Percentiles rank a stretch among this genome's conserved stretches.
These are phyloP conservation scores for Ammodytes marinus DNA, from an alignment of 2,113 vertebrate genomes.

Conservation along the genomic window DNA sequence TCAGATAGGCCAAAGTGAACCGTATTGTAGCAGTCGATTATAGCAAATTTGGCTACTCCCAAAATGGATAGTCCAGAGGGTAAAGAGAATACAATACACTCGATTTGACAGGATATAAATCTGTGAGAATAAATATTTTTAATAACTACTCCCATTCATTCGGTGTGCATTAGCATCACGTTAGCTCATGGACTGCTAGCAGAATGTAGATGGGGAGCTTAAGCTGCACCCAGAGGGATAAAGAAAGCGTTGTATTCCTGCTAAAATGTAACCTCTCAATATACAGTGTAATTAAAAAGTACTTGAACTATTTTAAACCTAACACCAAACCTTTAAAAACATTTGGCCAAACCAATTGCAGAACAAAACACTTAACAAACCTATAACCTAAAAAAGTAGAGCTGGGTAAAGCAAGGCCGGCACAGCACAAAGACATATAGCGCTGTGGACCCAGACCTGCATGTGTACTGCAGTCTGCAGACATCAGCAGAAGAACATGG, in stretches of 20 bases:
- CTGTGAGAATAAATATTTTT: background rate
- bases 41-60: background rate
- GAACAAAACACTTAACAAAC: background rate
- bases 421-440: conserved; percentile 24
- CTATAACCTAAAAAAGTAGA: background rate
- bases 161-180: background rate
- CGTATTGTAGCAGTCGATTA: background rate
- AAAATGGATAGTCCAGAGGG: background rate
- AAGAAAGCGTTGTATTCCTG: background rate
- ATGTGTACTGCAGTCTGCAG: conserved; percentile 62
- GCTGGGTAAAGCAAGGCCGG: conserved; percentile 19
- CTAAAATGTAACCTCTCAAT: background rate
- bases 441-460: background rate
- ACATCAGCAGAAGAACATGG: conserved; percentile 68
- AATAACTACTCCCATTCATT: background rate
- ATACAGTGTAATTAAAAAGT: background rate
- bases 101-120: background rate
- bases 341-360: background rate
- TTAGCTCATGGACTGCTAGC: background rate
- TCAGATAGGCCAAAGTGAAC: background rate
- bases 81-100: background rate
- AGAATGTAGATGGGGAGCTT: background rate
- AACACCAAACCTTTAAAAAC: background rate
- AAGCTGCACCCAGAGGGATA: background rate
- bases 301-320: background rate